phyloP scores from a whole-genome alignment of 1,140 invertebrate genomes.

The Drosophila arizonae region DNA sequence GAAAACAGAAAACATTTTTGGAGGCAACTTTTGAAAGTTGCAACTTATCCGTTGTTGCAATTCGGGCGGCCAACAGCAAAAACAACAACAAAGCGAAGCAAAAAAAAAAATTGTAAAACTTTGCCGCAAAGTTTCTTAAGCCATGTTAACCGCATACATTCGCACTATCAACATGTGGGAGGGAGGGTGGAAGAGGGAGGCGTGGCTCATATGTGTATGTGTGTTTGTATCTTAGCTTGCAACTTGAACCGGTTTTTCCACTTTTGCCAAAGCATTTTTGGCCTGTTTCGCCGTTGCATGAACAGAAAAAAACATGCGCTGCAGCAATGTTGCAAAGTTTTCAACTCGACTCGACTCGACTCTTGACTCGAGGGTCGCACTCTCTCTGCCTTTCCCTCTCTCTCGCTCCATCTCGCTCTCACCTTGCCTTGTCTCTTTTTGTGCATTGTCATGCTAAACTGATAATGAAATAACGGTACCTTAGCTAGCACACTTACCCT shows the following conservation, averaged over 20 bases:
- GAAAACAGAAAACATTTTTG: constrained; percentile 57
- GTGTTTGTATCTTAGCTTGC: constrained; percentile 55
- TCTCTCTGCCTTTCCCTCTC: constrained; percentile 10
- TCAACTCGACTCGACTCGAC: constrained; percentile 20
- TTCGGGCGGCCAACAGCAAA: constrained; percentile 1
- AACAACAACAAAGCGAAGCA: not conserved
- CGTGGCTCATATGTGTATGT: constrained; percentile 9
- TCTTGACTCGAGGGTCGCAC: constrained; percentile 14
- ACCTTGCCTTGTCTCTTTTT: constrained; percentile 18
- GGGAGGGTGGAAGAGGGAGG: not conserved
- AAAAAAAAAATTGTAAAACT: constrained; percentile 4
- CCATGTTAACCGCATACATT: constrained; percentile 79
- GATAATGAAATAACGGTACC: constrained; percentile 76
- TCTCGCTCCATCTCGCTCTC: not conserved
- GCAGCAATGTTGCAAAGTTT: constrained; percentile 62
- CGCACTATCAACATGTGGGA: constrained; percentile 43
- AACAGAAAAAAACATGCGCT: constrained; percentile 17
- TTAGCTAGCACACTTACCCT: constrained; percentile 11
- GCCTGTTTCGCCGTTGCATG: constrained; percentile 53
- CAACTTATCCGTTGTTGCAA: constrained; percentile 76
- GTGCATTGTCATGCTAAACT: constrained; percentile 76
- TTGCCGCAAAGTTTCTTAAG: constrained; percentile 72
- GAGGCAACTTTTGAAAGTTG: constrained; percentile 76
- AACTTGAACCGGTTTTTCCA: constrained; percentile 76
- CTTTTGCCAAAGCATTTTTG: constrained; percentile 78